phyloP scores from a whole-genome alignment of 2,113 vertebrate species.

The Chelonoidis abingdonii region DNA sequence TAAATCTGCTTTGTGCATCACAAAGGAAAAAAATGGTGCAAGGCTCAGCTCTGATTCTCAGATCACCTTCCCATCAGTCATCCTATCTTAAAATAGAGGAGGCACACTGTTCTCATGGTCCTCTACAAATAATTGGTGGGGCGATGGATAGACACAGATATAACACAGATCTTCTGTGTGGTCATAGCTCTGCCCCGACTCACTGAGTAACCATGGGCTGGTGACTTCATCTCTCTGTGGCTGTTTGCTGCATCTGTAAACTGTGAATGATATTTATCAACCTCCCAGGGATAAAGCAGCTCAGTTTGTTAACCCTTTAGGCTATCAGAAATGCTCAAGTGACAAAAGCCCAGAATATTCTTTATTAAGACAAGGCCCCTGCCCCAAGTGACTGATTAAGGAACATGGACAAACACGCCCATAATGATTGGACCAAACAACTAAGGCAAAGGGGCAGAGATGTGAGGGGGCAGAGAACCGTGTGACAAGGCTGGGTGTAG shows the following conservation, averaged over 20 bases:
- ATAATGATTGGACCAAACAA: not conserved
- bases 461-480: not conserved
- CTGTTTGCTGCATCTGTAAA: not conserved
- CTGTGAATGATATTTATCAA: not conserved
- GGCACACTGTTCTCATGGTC: not conserved
- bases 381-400: not conserved
- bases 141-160: not conserved
- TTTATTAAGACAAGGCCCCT: not conserved
- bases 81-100: not conserved
- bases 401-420: not conserved
- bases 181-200: not conserved
- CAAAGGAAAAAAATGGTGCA: not conserved
- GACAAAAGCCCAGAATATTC: not conserved
- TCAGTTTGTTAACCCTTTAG: not conserved
- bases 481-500: not conserved
- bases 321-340: not conserved
- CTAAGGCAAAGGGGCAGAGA: not conserved
- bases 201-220: too few species aligned
- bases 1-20: not conserved
- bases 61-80: not conserved
- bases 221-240: not conserved
- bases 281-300: not conserved
- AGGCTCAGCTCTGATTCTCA: not conserved
- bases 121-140: not conserved
- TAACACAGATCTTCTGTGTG: not conserved